A percentile compares a stretch with the other conserved stretches of the same genome.
Conservation (phyloP, 2,888 invertebrate species). For the Orchesella flavescens region DNA sequence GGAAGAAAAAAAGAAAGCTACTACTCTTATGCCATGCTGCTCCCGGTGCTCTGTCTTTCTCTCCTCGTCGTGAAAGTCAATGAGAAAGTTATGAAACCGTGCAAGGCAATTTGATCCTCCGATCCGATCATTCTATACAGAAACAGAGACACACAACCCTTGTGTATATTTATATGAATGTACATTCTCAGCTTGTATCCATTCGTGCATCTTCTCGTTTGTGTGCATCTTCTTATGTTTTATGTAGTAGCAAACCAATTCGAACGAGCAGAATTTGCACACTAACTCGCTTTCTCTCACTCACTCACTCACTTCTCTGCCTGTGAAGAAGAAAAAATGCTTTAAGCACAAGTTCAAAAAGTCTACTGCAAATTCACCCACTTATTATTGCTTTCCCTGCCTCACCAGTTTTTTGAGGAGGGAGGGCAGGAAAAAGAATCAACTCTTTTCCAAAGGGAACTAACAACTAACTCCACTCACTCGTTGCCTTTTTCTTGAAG, state of each 20-base stretch:
- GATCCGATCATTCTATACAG: background rate
- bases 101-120: background rate
- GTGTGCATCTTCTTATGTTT: too few relatives aligned
- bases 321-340: background rate
- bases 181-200: too few relatives aligned
- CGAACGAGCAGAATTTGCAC: background rate
- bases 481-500: too few relatives aligned
- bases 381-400: background rate
- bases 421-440: too few relatives aligned
- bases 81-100: slow-evolving; percentile 5
- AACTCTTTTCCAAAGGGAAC: too few relatives aligned
- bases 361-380: slow-evolving; percentile 1
- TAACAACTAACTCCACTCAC: too few relatives aligned
- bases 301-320: background rate
- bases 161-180: too few relatives aligned
- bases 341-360: background rate
- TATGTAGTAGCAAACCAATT: too few relatives aligned
- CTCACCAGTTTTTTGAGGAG: background rate
- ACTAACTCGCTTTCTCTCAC: background rate
- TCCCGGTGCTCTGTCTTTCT: background rate
- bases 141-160: background rate
- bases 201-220: too few relatives aligned
- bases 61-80: background rate
- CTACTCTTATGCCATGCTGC: background rate
- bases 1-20: background rate